Evolutionary conservation across 1,140 invertebrate species (phyloP).

Genomic region (Gonioctena quinquepunctata): DNA sequence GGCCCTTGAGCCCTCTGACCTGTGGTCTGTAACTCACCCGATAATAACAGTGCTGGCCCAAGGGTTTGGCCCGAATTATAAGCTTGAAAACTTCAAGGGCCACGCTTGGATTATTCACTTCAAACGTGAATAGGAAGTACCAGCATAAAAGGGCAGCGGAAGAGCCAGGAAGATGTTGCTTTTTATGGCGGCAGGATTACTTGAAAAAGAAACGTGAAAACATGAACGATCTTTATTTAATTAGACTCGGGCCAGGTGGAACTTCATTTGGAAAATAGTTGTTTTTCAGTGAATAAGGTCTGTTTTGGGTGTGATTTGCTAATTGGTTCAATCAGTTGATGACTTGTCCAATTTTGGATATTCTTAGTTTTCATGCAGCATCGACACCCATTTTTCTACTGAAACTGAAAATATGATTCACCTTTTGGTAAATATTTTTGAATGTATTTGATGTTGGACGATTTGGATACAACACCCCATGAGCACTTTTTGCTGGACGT

Average conservation of each 20-base stretch:
- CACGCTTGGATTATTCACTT: constrained; percentile 2
- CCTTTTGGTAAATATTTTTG: no score
- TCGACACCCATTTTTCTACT: no score
- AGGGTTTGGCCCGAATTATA: constrained; percentile 14
- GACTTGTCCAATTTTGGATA: no score
- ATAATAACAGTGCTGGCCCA: constrained; percentile 23
- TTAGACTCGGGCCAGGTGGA: neutral
- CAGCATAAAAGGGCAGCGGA: constrained; percentile 2
- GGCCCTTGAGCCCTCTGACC: constrained; percentile 18
- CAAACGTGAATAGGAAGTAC: constrained; percentile 12
- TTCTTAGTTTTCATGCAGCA: no score
- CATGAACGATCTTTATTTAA: constrained; percentile 6
- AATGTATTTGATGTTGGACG: no score
- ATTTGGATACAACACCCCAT: no score
- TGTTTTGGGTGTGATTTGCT: neutral
- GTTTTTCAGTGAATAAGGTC: neutral
- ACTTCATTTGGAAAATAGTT: neutral
- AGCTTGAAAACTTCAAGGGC: neutral
- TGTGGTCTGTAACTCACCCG: constrained; percentile 20
- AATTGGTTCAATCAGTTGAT: neutral
- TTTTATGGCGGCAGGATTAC: neutral
- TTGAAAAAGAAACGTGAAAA: neutral
- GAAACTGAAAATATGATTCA: no score
- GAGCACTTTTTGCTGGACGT: no score
- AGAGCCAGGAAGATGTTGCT: neutral